Base-by-base conservation (phyloP, 2,888 invertebrate species). In the Cryptophagus acutangulus region DNA sequence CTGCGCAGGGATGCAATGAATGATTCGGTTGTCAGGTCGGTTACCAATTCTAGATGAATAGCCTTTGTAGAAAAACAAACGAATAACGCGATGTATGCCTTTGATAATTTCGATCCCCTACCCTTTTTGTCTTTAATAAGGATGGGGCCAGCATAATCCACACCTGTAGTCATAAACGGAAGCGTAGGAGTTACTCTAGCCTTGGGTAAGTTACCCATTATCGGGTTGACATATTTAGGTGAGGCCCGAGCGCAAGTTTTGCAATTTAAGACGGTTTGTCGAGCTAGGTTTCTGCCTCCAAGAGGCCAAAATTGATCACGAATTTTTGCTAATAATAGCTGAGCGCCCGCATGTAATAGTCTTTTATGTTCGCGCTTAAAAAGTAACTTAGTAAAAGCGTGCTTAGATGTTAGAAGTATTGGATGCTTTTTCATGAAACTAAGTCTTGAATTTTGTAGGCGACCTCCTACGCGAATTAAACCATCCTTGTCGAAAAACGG, bases 281-380 rank as follows among this genome's bases (percentile, higher is more conserved):
- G 40, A 2, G 33, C 17, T 14, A 13, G 8, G n/a, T 35, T 8
- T 33, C 36, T 28, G 12, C 40, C 36, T 36, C 40, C 33, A 2
- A 58, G 38, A 1, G 49, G 45, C 57, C 59, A 59, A 43, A 40
- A 57, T 40, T 40, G 29, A 25, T 48, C 40, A 17, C 50, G 38
- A 10, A 51, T 25, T n/a, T n/a, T 18, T 14, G 24, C 10, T 15
- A 52, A 18, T 20, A 47, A 31, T 28, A 39, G 14, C 33, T 53
- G 49, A n/a, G 47, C 12, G 5, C 48, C 51, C 15, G 48, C 46
- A 43, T 57, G 54, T 9, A 44, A 29, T 13, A 43, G 28, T 25
- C 24, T 13, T 8, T 9, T 13, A 36, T 49, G 47, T 34, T 38
- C 36, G 6, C 36, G 17, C 35, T 17, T 2, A 14, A 52, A 35